These are phyloP conservation scores for Elaphurus davidianus DNA, from an alignment of 2,113 vertebrate species.

Conservation along the genomic window DNA sequence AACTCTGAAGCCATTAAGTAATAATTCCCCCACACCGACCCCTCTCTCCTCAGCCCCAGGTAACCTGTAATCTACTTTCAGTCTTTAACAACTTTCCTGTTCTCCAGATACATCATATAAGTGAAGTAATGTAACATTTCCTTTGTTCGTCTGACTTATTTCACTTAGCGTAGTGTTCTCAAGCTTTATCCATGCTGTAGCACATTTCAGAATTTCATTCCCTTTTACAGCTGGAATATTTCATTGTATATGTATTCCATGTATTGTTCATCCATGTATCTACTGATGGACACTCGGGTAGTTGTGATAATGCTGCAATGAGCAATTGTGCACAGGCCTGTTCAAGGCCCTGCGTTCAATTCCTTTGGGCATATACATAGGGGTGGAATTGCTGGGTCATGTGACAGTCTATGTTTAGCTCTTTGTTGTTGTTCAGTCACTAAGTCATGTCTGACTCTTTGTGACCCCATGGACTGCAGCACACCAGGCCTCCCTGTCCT, in stretches of 20 bases:
- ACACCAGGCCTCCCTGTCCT: neutral
- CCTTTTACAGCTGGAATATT: neutral
- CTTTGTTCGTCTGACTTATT: neutral
- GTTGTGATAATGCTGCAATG: neutral
- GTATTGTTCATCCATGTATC: neutral
- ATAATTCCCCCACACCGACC: accelerated
- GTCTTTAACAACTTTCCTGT: neutral
- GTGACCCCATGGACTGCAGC: neutral
- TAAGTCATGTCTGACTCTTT: neutral
- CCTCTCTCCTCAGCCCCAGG: neutral
- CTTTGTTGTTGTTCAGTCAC: neutral
- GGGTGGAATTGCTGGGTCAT: neutral
- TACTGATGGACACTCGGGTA: neutral
- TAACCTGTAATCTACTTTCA: neutral
- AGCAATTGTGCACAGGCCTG: neutral
- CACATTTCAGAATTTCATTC: neutral
- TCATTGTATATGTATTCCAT: neutral
- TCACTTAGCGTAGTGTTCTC: neutral
- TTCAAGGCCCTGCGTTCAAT: neutral
- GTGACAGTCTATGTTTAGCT: neutral
- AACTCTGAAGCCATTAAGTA: neutral
- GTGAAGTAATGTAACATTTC: neutral
- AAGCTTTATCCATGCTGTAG: neutral
- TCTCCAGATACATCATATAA: neutral
- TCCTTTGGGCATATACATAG: neutral